Conservation (phyloP, 2,888 invertebrate genomes). For the Macrophya annulata region DNA sequence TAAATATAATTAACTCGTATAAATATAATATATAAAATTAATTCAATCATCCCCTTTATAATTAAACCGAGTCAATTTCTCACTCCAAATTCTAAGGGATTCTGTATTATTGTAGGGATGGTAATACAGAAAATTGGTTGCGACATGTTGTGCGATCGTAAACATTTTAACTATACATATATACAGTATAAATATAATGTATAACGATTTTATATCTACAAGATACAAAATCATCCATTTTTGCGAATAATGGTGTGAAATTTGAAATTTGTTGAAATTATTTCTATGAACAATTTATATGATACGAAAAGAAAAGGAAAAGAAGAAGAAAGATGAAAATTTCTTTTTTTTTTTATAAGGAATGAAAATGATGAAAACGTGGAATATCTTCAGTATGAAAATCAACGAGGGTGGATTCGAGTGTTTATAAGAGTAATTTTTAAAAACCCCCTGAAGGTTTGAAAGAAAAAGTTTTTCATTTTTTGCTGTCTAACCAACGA, state of each 20-base stretch:
- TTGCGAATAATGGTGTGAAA: background rate
- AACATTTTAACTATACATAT: conserved; percentile 71
- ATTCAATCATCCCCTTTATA: no score
- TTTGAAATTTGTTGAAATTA: no score
- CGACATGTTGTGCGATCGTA: conserved; percentile 77
- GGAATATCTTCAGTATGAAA: no score
- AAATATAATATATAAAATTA: background rate
- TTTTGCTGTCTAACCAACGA: background rate
- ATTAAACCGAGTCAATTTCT: background rate
- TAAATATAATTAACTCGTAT: background rate
- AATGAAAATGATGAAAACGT: no score
- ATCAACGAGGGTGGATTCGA: no score
- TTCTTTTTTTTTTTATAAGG: no score
- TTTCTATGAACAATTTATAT: no score
- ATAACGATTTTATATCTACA: background rate
- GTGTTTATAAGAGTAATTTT: no score
- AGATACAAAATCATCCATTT: background rate
- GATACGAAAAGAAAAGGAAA: no score
- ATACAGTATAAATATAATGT: no score
- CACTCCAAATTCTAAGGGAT: background rate
- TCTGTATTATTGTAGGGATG: background rate
- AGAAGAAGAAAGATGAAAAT: no score
- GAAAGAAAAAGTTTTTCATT: conserved; percentile 1
- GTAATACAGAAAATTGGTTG: conserved; percentile 59
- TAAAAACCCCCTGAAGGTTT: background rate